Percentiles rank a stretch among this genome's conserved stretches.
These are phyloP conservation scores for Sycophila sp. DNA, from an alignment of 1,140 invertebrate genomes.

Conservation along the genomic window DNA sequence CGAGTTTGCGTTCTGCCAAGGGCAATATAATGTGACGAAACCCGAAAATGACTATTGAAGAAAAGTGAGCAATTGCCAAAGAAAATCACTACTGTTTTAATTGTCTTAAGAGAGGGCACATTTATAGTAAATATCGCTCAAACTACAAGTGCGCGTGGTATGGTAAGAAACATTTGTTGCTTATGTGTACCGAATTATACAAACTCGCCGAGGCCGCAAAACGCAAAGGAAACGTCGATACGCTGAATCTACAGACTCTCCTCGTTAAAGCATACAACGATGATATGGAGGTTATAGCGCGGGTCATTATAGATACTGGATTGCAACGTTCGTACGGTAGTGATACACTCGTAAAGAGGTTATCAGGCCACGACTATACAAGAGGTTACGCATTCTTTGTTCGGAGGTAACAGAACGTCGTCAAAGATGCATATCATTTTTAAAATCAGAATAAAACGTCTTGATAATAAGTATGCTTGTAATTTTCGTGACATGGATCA, in stretches of 20 bases:
- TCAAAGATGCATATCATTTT: constrained; percentile 31
- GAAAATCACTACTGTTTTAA: constrained; percentile 31
- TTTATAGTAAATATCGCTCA: constrained; percentile 1
- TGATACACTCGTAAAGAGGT: constrained; percentile 33
- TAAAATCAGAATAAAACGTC: constrained; percentile 28
- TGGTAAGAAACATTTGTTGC: constrained; percentile 24
- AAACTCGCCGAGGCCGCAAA: constrained; percentile 7
- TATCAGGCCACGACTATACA: constrained; percentile 18
- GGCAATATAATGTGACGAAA: too few species aligned
- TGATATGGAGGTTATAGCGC: constrained; percentile 27
- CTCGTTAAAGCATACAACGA: constrained; percentile 38
- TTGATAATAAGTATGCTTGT: constrained; percentile 33
- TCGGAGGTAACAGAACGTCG: constrained; percentile 33
- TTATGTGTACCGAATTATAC: constrained; percentile 28
- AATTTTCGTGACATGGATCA: constrained; percentile 40
- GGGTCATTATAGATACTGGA: constrained; percentile 39
- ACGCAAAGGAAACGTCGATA: neutral
- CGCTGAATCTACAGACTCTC: constrained; percentile 36
- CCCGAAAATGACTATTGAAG: too few species aligned
- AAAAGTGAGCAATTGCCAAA: too few species aligned
- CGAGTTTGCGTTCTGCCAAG: too few species aligned
- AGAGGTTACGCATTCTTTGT: constrained; percentile 35
- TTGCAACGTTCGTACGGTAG: constrained; percentile 43
- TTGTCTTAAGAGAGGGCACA: constrained; percentile 22
- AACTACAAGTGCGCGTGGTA: constrained; percentile 38